phyloP scores from a whole-genome alignment of 2,113 vertebrate species.

The Pterocles burchelli region DNA sequence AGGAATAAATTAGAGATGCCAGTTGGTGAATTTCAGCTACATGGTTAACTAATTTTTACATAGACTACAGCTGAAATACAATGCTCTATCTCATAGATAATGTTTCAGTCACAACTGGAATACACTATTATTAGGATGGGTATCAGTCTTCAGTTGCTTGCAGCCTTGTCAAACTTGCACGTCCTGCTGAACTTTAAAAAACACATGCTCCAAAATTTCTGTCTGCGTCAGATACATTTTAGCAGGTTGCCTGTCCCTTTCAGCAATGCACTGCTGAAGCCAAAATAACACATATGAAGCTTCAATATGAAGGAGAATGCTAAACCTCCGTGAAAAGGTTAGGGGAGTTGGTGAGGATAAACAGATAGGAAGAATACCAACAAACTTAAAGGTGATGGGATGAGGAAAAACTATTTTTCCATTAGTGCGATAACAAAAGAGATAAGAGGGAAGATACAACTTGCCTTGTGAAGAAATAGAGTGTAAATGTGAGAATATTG shows the following conservation, averaged over 20 bases:
- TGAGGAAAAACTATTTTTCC: background rate
- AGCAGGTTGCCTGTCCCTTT: background rate
- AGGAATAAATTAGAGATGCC: background rate
- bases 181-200: background rate
- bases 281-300: background rate
- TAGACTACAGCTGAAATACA: background rate
- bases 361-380: background rate
- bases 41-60: background rate
- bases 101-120: background rate
- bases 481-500: background rate
- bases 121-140: background rate
- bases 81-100: background rate
- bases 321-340: background rate
- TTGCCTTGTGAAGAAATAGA: background rate
- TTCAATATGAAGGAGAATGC: background rate
- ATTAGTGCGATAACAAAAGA: background rate
- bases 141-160: background rate
- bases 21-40: background rate
- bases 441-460: background rate
- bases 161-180: background rate
- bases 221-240: background rate
- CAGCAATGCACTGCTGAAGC: background rate
- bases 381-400: background rate
- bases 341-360: background rate
- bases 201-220: background rate